Evolutionary conservation across 1,140 invertebrate genomes (phyloP).

Genomic region (Pachyrhynchus sulphureomaculatus): DNA sequence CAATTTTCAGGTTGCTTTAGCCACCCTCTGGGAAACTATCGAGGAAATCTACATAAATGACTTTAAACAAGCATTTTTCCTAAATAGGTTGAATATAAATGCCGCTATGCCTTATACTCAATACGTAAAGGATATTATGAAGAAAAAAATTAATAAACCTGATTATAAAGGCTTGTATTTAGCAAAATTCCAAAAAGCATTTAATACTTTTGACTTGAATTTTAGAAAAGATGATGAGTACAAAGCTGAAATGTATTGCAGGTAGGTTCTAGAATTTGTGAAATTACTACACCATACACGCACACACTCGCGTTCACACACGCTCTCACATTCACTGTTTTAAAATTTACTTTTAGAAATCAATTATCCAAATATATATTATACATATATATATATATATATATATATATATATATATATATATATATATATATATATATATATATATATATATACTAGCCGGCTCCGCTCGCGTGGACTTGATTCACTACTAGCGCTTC

Average conservation of each 20-base stretch:
- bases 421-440: too few species aligned
- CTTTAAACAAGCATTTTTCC: conserved; percentile 56
- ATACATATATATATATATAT: too few species aligned
- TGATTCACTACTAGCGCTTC: too few species aligned
- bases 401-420: too few species aligned
- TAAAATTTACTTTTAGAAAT: too few species aligned
- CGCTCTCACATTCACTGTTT: too few species aligned
- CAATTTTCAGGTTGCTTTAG: conserved; percentile 50
- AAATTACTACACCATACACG: background rate
- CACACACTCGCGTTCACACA: too few species aligned
- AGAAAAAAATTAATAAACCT: conserved; percentile 55
- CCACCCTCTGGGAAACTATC: conserved; percentile 57
- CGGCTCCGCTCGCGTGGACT: too few species aligned
- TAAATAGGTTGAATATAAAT: conserved; percentile 55
- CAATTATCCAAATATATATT: too few species aligned
- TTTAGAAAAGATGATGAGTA: conserved; percentile 55
- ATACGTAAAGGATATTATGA: conserved; percentile 55
- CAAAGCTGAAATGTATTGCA: conserved; percentile 52
- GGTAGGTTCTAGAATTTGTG: conserved; percentile 10
- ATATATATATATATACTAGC: too few species aligned
- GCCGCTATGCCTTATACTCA: conserved; percentile 56
- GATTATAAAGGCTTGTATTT: conserved; percentile 58
- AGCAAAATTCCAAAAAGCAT: conserved; percentile 56
- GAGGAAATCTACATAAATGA: conserved; percentile 58
- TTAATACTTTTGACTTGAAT: conserved; percentile 59